A percentile compares a stretch with the other conserved stretches of the same genome.
Conservation (phyloP, 2,888 invertebrate genomes). For the Endotricha flammealis region DNA sequence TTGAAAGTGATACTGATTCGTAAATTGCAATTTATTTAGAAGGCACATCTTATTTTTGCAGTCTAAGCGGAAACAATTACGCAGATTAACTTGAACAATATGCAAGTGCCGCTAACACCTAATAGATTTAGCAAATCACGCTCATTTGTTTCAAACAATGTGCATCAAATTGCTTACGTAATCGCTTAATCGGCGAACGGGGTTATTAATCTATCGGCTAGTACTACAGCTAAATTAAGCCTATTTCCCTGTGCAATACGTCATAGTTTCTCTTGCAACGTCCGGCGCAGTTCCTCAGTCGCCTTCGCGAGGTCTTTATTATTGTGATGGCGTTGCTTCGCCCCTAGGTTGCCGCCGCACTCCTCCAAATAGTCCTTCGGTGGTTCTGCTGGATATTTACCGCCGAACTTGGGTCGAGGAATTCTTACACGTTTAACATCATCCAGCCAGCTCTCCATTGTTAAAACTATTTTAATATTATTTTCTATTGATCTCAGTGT, state of each 20-base stretch:
- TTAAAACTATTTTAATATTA: constrained; percentile 18
- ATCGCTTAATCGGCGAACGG: constrained; percentile 28
- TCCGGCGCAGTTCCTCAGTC: constrained; percentile 86
- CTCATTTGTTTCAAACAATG: constrained; percentile 33
- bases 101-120: constrained; percentile 22
- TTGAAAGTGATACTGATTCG: no score
- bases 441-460: constrained; percentile 92
- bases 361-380: constrained; percentile 89
- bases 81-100: constrained; percentile 8
- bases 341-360: constrained; percentile 74
- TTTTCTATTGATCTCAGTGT: background rate
- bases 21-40: no score
- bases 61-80: constrained; percentile 9
- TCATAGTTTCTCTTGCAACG: constrained; percentile 88
- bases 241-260: constrained; percentile 28
- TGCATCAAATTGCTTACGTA: constrained; percentile 31
- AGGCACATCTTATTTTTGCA: no score
- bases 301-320: constrained; percentile 81
- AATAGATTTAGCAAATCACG: constrained; percentile 32
- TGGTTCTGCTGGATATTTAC: constrained; percentile 83
- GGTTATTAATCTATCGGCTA: constrained; percentile 29
- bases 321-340: constrained; percentile 67
- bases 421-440: constrained; percentile 91
- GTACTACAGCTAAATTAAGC: constrained; percentile 37
- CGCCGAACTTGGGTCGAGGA: constrained; percentile 89